Evolutionary conservation across 2,797 vertebrate species (phyloP).

Genomic region (Anas bahamensis): DNA sequence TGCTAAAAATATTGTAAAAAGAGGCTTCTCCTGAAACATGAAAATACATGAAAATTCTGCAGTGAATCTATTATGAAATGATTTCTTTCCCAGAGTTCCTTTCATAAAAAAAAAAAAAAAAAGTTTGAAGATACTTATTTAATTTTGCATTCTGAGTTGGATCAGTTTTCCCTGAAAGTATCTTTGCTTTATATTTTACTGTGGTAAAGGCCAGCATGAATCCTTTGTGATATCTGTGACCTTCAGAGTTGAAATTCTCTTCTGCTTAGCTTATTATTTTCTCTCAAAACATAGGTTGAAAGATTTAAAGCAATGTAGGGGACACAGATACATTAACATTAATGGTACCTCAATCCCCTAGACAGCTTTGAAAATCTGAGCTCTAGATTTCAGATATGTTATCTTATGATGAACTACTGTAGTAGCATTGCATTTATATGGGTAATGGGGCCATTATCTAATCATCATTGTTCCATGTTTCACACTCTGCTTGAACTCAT

Average conservation of each 20-base stretch:
- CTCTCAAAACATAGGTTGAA: background rate
- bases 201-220: background rate
- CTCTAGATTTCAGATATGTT: slow-evolving; percentile 3
- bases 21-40: background rate
- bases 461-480: slow-evolving; percentile 14
- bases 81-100: background rate
- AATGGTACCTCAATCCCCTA: background rate
- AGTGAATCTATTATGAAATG: background rate
- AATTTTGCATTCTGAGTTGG: background rate
- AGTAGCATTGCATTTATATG: background rate
- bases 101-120: background rate
- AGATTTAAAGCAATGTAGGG: background rate
- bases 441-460: slow-evolving; percentile 36
- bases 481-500: slow-evolving; percentile 18
- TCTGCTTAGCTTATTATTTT: slow-evolving; percentile 8
- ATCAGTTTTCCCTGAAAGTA: background rate
- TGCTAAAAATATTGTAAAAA: background rate
- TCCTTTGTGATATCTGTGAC: slow-evolving; percentile 17
- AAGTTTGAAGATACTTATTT: background rate
- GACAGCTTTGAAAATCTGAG: slow-evolving; percentile 10
- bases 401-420: background rate
- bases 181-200: slow-evolving; percentile 2
- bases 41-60: background rate
- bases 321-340: background rate
- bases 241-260: slow-evolving; percentile 25